phyloP scores from a whole-genome alignment of 2,113 vertebrate genomes.

The Enhydra lutris region DNA sequence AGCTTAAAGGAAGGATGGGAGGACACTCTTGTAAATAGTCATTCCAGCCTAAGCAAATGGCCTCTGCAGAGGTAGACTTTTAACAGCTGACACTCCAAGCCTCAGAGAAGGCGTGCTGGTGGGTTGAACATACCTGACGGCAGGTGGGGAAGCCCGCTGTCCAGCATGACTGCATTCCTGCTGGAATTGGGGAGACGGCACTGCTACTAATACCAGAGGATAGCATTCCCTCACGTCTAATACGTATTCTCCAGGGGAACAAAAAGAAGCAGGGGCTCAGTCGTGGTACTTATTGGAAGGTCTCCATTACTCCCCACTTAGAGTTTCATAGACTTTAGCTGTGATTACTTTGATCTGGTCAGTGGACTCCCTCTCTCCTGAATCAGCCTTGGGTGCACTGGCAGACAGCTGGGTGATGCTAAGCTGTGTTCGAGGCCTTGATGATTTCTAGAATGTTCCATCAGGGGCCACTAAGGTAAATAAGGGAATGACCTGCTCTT shows the following conservation, averaged over 20 bases:
- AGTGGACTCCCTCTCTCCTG: slow-evolving; percentile 70
- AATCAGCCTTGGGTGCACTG: slow-evolving; percentile 63
- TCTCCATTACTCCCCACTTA: slow-evolving; percentile 74
- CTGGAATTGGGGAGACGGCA: neutral
- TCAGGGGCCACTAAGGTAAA: slow-evolving; percentile 65
- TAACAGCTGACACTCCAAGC: slow-evolving; percentile 28
- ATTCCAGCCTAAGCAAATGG: slow-evolving; percentile 48
- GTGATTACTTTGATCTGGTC: slow-evolving; percentile 74
- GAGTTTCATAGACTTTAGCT: slow-evolving; percentile 73
- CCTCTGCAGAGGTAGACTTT: slow-evolving; percentile 70
- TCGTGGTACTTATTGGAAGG: slow-evolving; percentile 31
- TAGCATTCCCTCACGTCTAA: slow-evolving; percentile 57
- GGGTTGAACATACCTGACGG: slow-evolving; percentile 55
- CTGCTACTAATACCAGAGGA: slow-evolving; percentile 47
- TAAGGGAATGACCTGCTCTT: slow-evolving; percentile 22
- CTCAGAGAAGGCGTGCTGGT: slow-evolving; percentile 47
- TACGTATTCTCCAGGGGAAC: slow-evolving; percentile 67
- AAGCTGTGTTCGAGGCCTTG: slow-evolving; percentile 56
- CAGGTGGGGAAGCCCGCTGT: slow-evolving; percentile 29
- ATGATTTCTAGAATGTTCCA: slow-evolving; percentile 64
- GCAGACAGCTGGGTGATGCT: slow-evolving; percentile 49
- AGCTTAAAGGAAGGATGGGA: slow-evolving; percentile 25
- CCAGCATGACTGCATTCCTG: slow-evolving; percentile 14
- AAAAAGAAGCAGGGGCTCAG: slow-evolving; percentile 70
- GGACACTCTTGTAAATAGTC: slow-evolving; percentile 7